A percentile compares a stretch with the other conserved stretches of the same genome.
phyloP scores from a whole-genome alignment of 35 echinoderm and acorn worm species.

The Ophioderma brevispina region DNA sequence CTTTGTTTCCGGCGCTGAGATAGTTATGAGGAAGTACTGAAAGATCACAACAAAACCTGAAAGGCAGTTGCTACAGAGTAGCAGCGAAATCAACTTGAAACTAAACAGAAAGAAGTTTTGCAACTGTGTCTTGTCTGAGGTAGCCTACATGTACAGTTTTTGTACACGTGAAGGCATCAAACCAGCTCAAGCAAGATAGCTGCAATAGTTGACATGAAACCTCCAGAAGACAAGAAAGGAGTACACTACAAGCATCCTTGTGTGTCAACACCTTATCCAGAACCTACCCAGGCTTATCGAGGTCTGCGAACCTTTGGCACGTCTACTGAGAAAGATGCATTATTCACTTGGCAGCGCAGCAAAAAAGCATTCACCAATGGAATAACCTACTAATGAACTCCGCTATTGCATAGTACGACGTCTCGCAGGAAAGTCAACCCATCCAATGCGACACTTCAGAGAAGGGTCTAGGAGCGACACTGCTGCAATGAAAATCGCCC shows the following conservation, averaged over 20 bases:
- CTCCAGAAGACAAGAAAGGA: constrained; percentile 40
- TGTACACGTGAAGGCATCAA: constrained; percentile 17
- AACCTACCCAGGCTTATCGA: constrained; percentile 56
- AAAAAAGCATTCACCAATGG: constrained; percentile 3
- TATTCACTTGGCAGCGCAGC: constrained; percentile 17
- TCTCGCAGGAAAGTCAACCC: constrained; percentile 35
- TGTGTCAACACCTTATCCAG: constrained; percentile 51
- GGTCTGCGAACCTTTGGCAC: constrained; percentile 44
- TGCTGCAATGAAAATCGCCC: constrained; percentile 52
- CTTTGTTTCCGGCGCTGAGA: constrained; percentile 42
- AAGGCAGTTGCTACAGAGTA: constrained; percentile 25
- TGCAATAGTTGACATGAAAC: constrained; percentile 40
- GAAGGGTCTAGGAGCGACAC: constrained; percentile 34
- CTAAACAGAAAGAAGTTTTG: constrained; percentile 57
- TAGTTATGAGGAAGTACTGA: constrained; percentile 6
- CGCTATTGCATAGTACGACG: constrained; percentile 57
- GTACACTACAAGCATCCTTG: constrained; percentile 57
- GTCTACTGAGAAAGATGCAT: constrained; percentile 33
- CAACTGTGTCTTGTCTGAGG: constrained; percentile 38
- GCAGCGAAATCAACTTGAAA: constrained; percentile 56
- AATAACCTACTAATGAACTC: constrained; percentile 36
- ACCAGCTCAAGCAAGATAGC: constrained; percentile 46
- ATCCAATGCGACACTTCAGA: constrained; percentile 60
- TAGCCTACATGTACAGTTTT: constrained; percentile 60
- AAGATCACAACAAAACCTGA: constrained; percentile 48